Evolutionary conservation across 2,888 invertebrate species (phyloP).

Genomic region (Panopea generosa): DNA sequence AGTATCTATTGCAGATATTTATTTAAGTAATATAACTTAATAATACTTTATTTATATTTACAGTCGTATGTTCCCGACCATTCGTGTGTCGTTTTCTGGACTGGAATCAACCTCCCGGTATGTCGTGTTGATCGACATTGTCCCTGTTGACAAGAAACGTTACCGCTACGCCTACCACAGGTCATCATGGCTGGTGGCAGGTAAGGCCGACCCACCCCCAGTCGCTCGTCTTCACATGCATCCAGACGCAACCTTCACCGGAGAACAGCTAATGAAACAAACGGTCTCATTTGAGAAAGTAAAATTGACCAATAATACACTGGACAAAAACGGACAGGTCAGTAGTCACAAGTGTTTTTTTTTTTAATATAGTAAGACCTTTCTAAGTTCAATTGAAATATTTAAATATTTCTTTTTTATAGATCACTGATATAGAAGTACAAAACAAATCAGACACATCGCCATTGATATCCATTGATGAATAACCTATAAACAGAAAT

Average conservation of each 20-base stretch:
- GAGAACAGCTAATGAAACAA: constrained; percentile 97
- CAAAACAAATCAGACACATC: too few relatives aligned
- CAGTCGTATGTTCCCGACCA: constrained; percentile 99
- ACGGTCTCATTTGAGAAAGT: constrained; percentile 99
- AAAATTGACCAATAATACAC: constrained; percentile 98
- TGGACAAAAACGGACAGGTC: constrained; percentile 87
- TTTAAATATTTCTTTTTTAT: too few relatives aligned
- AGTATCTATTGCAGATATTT: too few relatives aligned
- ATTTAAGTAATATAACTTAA: too few relatives aligned
- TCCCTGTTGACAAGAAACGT: constrained; percentile 97
- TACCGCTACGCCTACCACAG: constrained; percentile 98
- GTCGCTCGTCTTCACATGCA: constrained; percentile 96
- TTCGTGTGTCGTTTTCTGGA: constrained; percentile 95
- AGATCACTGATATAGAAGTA: too few relatives aligned
- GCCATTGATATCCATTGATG: too few relatives aligned
- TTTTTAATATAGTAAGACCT: background rate
- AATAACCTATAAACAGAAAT: too few relatives aligned
- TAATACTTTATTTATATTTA: too few relatives aligned
- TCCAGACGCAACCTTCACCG: constrained; percentile 98
- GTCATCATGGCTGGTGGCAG: constrained; percentile 98
- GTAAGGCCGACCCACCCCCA: constrained; percentile 98
- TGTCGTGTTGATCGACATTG: constrained; percentile 97
- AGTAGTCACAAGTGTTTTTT: constrained; percentile 48
- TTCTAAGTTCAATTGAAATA: too few relatives aligned
- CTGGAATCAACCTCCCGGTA: constrained; percentile 89